phyloP scores from a whole-genome alignment of 1,140 invertebrate genomes.

The Ruditapes philippinarum region DNA sequence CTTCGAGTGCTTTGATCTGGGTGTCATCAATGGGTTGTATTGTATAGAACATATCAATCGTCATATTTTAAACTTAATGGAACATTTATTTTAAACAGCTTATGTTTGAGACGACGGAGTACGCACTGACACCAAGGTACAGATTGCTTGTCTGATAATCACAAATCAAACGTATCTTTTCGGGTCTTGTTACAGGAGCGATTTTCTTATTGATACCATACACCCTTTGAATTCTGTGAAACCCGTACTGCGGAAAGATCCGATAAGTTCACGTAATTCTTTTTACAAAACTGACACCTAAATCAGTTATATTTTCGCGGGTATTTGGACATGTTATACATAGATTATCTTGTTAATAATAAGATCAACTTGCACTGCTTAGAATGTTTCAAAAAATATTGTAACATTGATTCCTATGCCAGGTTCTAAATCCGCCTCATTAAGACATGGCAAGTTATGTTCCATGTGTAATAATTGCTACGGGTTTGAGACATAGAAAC shows the following conservation, averaged over 20 bases:
- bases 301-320: conserved; percentile 21
- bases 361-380: too few species aligned
- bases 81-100: background rate
- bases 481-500: too few species aligned
- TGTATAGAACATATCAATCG: background rate
- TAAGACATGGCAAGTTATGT: too few species aligned
- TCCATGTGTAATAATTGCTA: too few species aligned
- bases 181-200: conserved; percentile 36
- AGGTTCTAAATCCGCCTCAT: too few species aligned
- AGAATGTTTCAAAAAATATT: too few species aligned
- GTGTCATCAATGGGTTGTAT: background rate
- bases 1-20: background rate
- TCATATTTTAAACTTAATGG: background rate
- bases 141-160: background rate
- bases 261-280: conserved; percentile 19
- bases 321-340: too few species aligned
- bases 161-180: background rate
- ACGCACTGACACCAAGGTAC: conserved; percentile 10
- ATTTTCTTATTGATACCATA: conserved; percentile 53
- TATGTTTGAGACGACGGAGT: background rate
- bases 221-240: conserved; percentile 46
- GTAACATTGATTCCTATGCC: too few species aligned
- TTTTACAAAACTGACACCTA: background rate
- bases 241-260: background rate
- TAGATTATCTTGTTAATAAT: too few species aligned